Evolutionary conservation across 1,140 invertebrate species (phyloP), one percentile per base, ranked within the genome.

Genomic region (Danaus melanippus): DNA sequence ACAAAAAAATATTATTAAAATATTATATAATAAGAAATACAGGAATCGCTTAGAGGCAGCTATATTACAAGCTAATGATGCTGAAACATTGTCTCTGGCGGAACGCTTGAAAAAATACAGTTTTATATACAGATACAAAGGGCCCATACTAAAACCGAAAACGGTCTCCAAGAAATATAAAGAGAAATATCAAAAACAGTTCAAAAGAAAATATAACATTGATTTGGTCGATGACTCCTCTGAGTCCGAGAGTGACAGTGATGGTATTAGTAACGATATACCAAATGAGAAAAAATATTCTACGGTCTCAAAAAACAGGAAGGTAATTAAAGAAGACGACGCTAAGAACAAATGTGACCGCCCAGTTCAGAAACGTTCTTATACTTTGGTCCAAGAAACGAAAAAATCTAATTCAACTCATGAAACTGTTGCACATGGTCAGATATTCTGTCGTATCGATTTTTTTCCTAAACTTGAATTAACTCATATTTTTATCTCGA

Each of bases 21-120:
- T 53, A 40, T 53, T 53, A 4, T 12, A 59, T 42, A 60, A 60
- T 42, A 73, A 74, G 42, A 62, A 60, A 42, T 74, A 74, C 55
- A 67, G 47, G 56, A 59, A 66, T n/a, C 73, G 78, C 6, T 54
- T 89, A 8, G 49, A 68, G 46, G 62, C 55, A 12, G 79, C 86
- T 3, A 69, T 73, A 11, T 21, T 56, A 12, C 66, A 87, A 56
- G 88, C 88, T 5, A 57, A 83, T 8, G 70, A 77, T 43, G 88
- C 89, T 1, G 55, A 74, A 42, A 60, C 61, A 52, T 49, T 89
- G 10, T 52, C 76, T 1, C 65, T 88, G 8, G 4, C 56, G 0
- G 65, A 77, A 5, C 77, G 88, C 47, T 66, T 89, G 15, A 64
- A 61, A 15, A 86, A 80, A 64, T 89, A 80, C 45, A 87, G 87